Percentiles rank a stretch among this genome's conserved stretches.
Evolutionary conservation across 2,888 invertebrate species (phyloP).

Genomic region (Lydus trimaculatus): DNA sequence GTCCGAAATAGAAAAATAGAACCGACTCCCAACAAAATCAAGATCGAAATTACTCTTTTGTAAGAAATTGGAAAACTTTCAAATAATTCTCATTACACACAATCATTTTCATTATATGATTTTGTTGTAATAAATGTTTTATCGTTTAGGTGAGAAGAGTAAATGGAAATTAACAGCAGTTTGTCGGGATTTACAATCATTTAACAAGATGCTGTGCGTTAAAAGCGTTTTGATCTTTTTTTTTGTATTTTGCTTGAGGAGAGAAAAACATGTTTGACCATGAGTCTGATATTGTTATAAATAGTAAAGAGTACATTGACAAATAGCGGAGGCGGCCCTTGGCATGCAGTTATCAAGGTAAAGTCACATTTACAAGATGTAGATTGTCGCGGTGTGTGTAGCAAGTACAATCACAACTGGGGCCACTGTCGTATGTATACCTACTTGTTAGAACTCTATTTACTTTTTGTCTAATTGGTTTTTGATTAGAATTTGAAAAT

Average conservation of each 20-base stretch:
- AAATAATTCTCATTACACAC: slow-evolving; percentile 12
- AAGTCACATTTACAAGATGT: background rate
- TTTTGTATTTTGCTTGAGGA: background rate
- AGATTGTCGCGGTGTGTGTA: background rate
- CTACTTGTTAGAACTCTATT: too few species aligned
- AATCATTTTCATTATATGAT: too few species aligned
- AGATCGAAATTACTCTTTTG: slow-evolving; percentile 15
- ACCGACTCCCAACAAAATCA: background rate
- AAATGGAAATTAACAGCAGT: too few species aligned
- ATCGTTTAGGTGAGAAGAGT: too few species aligned
- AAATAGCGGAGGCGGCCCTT: slow-evolving; percentile 9
- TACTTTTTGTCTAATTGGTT: too few species aligned
- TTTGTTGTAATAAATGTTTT: too few species aligned
- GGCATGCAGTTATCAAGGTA: slow-evolving; percentile 3
- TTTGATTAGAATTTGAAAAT: too few species aligned
- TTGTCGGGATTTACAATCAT: too few species aligned
- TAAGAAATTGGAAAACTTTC: slow-evolving; percentile 7
- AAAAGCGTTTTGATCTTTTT: slow-evolving; percentile 13
- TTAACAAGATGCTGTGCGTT: too few species aligned
- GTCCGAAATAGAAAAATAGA: slow-evolving; percentile 19
- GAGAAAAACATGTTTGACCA: background rate
- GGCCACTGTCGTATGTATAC: too few species aligned
- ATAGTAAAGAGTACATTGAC: slow-evolving; percentile 6
- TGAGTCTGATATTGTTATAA: background rate
- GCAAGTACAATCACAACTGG: background rate